Conservation (phyloP, 2,888 invertebrate species). For the Megaustenia siamemsis region DNA sequence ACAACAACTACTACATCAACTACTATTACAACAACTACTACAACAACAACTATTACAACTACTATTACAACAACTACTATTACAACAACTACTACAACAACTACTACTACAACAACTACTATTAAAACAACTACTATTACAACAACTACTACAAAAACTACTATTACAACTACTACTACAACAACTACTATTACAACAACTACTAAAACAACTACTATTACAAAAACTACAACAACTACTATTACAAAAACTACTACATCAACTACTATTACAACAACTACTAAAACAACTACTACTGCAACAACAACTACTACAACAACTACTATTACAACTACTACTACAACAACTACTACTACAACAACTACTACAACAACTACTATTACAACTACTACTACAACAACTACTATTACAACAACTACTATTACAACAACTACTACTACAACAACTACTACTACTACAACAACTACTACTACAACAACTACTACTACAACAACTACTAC, state of each 20-base stretch:
- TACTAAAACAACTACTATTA: slow-evolving; percentile 47
- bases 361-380: background rate
- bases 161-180: slow-evolving; percentile 7
- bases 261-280: background rate
- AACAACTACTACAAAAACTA: background rate
- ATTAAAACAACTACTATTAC: background rate
- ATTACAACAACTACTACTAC: slow-evolving; percentile 40
- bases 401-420: background rate
- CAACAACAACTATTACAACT: too few relatives aligned
- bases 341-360: background rate
- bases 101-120: too few relatives aligned
- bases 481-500: slow-evolving; percentile 41
- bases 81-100: too few relatives aligned
- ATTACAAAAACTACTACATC: background rate
- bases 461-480: slow-evolving; percentile 34
- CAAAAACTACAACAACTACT: slow-evolving; percentile 40
- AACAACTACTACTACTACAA: slow-evolving; percentile 32
- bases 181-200: slow-evolving; percentile 35
- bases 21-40: too few relatives aligned
- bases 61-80: too few relatives aligned
- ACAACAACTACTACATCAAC: too few relatives aligned
- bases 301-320: background rate
- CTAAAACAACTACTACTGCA: background rate
- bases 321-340: too few relatives aligned
- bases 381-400: background rate